phyloP scores from a whole-genome alignment of 2,888 invertebrate genomes.

The Galeruca laticollis region DNA sequence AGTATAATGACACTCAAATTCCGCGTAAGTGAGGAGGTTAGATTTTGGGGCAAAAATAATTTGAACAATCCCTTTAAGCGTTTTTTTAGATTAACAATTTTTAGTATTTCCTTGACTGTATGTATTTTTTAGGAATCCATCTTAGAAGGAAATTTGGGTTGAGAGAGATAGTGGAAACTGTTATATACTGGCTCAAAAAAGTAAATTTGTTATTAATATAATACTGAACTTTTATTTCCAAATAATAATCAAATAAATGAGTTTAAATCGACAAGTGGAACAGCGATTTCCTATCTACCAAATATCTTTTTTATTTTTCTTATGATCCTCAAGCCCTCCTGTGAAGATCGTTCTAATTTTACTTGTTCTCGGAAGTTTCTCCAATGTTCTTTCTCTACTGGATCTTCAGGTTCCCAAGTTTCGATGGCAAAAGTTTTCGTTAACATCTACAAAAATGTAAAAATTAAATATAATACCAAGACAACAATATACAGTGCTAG shows the following conservation, averaged over 20 bases:
- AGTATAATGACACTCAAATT: too few species aligned
- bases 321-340: constrained; percentile 1
- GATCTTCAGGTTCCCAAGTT: constrained; percentile 76
- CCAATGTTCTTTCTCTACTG: constrained; percentile 71
- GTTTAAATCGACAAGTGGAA: background rate
- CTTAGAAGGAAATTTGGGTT: too few species aligned
- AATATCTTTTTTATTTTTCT: constrained; percentile 19
- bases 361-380: constrained; percentile 67
- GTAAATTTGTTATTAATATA: too few species aligned
- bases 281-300: constrained; percentile 3
- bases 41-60: too few species aligned
- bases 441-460: constrained; percentile 63
- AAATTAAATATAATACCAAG: background rate
- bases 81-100: too few species aligned
- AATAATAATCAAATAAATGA: background rate
- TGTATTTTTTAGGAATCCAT: too few species aligned
- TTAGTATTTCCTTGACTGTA: too few species aligned
- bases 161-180: too few species aligned
- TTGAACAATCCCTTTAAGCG: too few species aligned
- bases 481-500: background rate
- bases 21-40: too few species aligned
- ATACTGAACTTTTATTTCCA: too few species aligned
- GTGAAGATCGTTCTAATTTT: constrained; percentile 5
- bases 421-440: constrained; percentile 66
- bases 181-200: too few species aligned